Base-by-base conservation (phyloP, 2,797 vertebrate species). In the Lagodon rhomboides region DNA sequence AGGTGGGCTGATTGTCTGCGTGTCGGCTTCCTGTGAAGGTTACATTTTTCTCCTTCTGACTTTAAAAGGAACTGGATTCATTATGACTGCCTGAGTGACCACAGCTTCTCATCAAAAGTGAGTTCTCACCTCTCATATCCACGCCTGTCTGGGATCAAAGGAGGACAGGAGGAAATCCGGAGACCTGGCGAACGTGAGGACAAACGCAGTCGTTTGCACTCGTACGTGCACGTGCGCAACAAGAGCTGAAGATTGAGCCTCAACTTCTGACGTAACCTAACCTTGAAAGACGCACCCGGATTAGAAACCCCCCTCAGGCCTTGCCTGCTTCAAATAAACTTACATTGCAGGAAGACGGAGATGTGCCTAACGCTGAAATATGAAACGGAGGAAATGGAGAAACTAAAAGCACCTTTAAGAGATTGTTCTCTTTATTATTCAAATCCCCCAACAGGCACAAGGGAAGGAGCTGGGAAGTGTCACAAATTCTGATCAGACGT, bases 351-450 rank as follows among this genome's bases (percentile, higher is more conserved):
- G 74, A 41, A 87, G 77, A 89, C 2, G 1, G 62, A 79, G 68
- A 71, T 20, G 22, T 50, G 55, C 55, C 47, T 71, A 56, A 73
- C 38, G 46, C 69, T 86, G 70, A 83, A 80, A 86, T 72, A 78
- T 76, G 63, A 83, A 84, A 80, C 43, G 62, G 56, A 73, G 15
- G 55, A 87, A 82, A 80, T 62, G 13, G 69, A 68, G 43, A 80
- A 88, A 79, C 76, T 86, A 87, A 92, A 90, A 87, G 71, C 73
- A 79, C 74, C 74, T 91, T 90, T 90, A 82, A 87, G 55, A 86
- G 56, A 81, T 60, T 50, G 54, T 80, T 88, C 53, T 11, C 56
- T 90, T 88, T 75, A 88, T 91, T 91, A 90, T 93, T 92, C 63
- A 91, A 79, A 92, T 80, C 84, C 85, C 85, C 85, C 76, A 86